Percentiles rank a stretch among this genome's conserved stretches.
phyloP scores from a whole-genome alignment of 2,113 vertebrate species.

The Sander lucioperca region DNA sequence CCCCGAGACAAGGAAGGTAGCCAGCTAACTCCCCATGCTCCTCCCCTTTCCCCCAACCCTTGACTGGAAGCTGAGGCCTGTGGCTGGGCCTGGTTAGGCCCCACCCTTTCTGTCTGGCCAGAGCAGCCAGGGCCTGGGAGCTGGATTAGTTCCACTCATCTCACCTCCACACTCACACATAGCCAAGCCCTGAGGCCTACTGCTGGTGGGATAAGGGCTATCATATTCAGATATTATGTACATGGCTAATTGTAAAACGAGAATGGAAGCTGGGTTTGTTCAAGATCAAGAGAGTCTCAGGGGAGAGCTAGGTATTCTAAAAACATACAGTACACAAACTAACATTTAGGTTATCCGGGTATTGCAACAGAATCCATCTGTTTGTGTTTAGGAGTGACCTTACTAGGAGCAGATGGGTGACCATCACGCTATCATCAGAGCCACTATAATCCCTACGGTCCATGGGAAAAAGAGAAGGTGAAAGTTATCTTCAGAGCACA shows the following conservation, averaged over 20 bases:
- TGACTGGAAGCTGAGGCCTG: conserved; percentile 81
- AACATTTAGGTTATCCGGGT: conserved; percentile 33
- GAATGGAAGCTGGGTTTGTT: conserved; percentile 19
- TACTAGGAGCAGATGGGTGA: conserved; percentile 35
- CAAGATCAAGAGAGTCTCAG: conserved; percentile 19
- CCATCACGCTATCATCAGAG: conserved; percentile 63
- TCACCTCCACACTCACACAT: conserved; percentile 66
- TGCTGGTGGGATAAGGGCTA: conserved; percentile 20
- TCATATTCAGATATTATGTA: conserved; percentile 29
- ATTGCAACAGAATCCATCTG: conserved; percentile 53
- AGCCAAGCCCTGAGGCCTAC: conserved; percentile 47
- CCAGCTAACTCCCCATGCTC: conserved; percentile 83
- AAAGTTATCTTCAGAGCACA: conserved; percentile 60
- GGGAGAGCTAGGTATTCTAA: conserved; percentile 13
- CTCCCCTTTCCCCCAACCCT: conserved; percentile 80
- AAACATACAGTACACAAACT: conserved; percentile 45
- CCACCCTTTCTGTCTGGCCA: conserved; percentile 76
- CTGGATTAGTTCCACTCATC: conserved; percentile 69
- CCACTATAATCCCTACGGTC: conserved; percentile 46
- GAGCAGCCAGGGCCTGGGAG: conserved; percentile 56
- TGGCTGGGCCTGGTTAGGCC: conserved; percentile 70
- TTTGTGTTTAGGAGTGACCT: conserved; percentile 58
- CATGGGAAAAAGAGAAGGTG: conserved; percentile 60
- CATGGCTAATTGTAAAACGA: conserved; percentile 33
- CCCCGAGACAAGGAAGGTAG: conserved; percentile 90